Percentiles rank a stretch among this genome's conserved stretches.
Conservation (phyloP, 2,113 vertebrate species). For the Grus americana region DNA sequence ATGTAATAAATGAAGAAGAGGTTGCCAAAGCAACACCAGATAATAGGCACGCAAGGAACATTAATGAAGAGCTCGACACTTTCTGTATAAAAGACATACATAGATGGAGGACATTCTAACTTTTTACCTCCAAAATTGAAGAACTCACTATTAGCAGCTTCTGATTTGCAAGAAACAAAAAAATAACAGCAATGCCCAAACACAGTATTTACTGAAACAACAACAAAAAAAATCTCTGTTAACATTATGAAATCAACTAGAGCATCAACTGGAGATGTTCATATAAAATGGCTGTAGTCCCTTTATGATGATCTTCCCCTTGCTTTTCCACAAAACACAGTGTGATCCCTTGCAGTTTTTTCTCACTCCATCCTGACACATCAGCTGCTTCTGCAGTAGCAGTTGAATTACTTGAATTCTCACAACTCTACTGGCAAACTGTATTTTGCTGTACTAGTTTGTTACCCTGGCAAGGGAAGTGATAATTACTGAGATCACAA, state of each 20-base stretch:
- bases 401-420: background rate
- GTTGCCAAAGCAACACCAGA: background rate
- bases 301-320: background rate
- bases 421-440: background rate
- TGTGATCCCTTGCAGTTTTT: background rate
- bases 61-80: background rate
- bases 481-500: constrained; percentile 38
- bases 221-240: background rate
- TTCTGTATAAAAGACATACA: background rate
- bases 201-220: background rate
- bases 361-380: background rate
- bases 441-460: background rate
- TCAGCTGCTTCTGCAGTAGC: background rate
- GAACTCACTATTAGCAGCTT: background rate
- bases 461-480: constrained; percentile 7
- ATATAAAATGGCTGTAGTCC: background rate
- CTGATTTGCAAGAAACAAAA: background rate
- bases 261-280: background rate
- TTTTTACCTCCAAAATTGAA: background rate
- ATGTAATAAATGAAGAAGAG: background rate
- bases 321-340: background rate
- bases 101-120: background rate
- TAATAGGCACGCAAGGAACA: background rate
- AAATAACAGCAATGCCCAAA: background rate
- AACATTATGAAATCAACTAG: background rate